These are phyloP conservation scores for Priocnemis perturbator DNA, from an alignment of 2,888 invertebrate genomes.

Conservation along the genomic window DNA sequence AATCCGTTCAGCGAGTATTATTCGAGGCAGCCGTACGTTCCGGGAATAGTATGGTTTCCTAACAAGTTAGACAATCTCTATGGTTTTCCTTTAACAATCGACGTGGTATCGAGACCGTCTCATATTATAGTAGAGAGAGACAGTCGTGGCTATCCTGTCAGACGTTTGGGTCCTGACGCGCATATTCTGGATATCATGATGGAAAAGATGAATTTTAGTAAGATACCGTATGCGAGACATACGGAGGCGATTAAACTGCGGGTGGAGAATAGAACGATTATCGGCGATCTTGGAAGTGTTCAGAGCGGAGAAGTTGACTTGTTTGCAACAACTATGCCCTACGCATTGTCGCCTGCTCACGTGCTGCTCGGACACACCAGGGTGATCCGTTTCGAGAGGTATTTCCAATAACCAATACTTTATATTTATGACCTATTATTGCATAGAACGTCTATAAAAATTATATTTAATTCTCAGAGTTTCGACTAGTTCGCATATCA, in stretches of 20 bases:
- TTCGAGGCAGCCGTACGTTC: background rate
- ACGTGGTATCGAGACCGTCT: constrained; percentile 15
- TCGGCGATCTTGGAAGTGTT: background rate
- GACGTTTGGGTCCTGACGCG: constrained; percentile 21
- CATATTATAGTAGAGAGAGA: constrained; percentile 18
- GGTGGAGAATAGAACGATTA: constrained; percentile 5
- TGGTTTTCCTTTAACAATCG: constrained; percentile 38
- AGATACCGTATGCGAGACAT: accelerated
- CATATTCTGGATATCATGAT: constrained; percentile 16
- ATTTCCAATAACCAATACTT: no score
- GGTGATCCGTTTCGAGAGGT: constrained; percentile 13
- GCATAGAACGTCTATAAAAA: no score
- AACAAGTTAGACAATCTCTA: constrained; percentile 46
- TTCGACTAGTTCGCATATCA: no score
- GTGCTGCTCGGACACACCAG: background rate
- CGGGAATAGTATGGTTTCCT: constrained; percentile 30
- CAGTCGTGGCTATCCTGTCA: background rate
- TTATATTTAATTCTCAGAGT: no score
- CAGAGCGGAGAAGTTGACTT: constrained; percentile 31
- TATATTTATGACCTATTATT: no score
- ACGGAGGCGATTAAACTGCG: background rate
- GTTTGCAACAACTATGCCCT: background rate
- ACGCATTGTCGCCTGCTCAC: background rate
- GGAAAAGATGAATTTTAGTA: constrained; percentile 41
- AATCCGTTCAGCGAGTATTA: constrained; percentile 28